These are phyloP conservation scores for Syrrhaptes paradoxus DNA, from an alignment of 2,113 vertebrate species.

Conservation along the genomic window DNA sequence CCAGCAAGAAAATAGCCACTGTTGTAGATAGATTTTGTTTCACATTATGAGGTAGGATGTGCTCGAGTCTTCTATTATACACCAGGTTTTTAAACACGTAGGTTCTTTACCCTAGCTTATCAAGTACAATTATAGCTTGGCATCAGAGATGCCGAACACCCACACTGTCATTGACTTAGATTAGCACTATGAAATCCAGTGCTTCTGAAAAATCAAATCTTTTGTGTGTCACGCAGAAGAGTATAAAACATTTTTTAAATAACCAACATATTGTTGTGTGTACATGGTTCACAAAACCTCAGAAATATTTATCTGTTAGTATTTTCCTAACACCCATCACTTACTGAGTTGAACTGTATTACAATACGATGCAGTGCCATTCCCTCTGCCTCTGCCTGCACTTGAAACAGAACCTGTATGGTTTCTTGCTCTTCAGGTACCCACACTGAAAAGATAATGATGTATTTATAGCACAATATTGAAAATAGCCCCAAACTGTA, in stretches of 20 bases:
- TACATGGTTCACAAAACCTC: neutral
- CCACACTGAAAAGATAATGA: neutral
- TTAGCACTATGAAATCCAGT: neutral
- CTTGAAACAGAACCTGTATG: neutral
- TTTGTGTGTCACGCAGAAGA: neutral
- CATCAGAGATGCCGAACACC: neutral
- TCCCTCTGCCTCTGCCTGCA: neutral
- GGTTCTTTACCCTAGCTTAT: neutral
- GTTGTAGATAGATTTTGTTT: neutral
- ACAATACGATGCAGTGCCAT: neutral
- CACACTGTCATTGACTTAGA: slow-evolving; percentile 1
- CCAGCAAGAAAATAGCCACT: neutral
- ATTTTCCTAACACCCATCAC: neutral
- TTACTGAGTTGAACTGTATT: neutral
- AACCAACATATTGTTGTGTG: neutral
- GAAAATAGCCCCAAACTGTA: neutral
- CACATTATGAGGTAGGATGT: neutral
- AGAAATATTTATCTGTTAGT: neutral
- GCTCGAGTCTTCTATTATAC: neutral
- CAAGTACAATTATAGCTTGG: slow-evolving; percentile 5
- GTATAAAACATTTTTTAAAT: neutral
- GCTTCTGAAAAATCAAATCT: neutral
- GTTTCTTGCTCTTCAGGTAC: neutral
- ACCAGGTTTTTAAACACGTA: slow-evolving; percentile 1
- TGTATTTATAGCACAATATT: neutral